phyloP scores from a whole-genome alignment of 2,113 vertebrate species.

The Bubo blakistoni region DNA sequence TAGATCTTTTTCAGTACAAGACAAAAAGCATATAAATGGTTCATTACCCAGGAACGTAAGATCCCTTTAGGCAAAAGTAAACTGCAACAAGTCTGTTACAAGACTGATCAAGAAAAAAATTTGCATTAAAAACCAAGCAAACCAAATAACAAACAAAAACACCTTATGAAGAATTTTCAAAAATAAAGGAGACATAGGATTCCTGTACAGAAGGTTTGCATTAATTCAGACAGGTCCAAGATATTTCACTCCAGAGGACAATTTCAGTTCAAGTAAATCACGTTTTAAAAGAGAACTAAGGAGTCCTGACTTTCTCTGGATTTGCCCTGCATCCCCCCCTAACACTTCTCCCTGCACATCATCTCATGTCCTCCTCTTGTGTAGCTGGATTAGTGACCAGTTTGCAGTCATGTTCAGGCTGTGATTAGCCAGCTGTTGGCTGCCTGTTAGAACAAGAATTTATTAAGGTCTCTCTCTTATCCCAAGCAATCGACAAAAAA shows the following conservation, averaged over 20 bases:
- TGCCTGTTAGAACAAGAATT: not conserved
- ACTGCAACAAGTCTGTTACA: not conserved
- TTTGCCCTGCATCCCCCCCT: not conserved
- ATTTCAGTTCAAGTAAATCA: not conserved
- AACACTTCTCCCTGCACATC: not conserved
- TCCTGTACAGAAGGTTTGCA: not conserved
- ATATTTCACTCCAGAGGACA: not conserved
- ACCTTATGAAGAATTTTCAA: not conserved
- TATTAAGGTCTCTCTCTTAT: not conserved
- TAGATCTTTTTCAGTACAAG: not conserved
- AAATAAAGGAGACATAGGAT: not conserved
- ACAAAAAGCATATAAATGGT: not conserved
- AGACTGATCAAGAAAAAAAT: not conserved
- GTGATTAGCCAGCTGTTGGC: not conserved
- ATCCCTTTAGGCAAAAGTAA: not conserved
- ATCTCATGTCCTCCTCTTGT: not conserved
- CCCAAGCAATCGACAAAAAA: not conserved
- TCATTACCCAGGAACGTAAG: not conserved
- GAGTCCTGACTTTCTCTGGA: not conserved
- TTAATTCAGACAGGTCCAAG: not conserved
- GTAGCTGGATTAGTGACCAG: not conserved
- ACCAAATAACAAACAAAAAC: not conserved
- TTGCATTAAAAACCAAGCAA: not conserved
- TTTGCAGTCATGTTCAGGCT: not conserved
- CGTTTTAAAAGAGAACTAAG: not conserved